Base-by-base conservation (phyloP, 2,888 invertebrate genomes). In the Diogma glabrata region DNA sequence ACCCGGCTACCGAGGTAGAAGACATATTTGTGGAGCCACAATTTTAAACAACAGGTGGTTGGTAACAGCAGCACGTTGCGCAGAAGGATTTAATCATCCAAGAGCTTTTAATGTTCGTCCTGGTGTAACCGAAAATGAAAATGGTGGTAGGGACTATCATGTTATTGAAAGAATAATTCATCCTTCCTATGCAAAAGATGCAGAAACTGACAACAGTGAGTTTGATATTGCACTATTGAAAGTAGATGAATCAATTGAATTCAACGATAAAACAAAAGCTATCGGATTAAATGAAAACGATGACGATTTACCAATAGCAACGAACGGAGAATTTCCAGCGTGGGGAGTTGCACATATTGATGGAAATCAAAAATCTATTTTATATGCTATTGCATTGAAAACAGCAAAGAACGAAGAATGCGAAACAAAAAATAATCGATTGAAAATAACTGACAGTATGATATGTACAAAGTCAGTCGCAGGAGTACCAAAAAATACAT, bases 21-120 rank as follows among this genome's bases (percentile, higher is more conserved):
- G 17, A 14, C 46, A 46, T 26, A 9, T 16, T n/a, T 46, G 46
- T 26, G 56, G 56, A 60, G 12, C 62, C 40, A 54, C 60, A 64
- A 22, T 59, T 51, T 51, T 63, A 57, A 43, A 43, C 23, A 9
- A 43, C 6, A 43, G 23, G 7, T 43, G 22, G 22, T 3, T 22
- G n/a, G n/a, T 43, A 43, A 43, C 43, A n/a, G 23, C 9, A 22
- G 22, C 22, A 8, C 6, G n/a, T 8, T 43, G 43, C 23, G 43
- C 23, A 22, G n/a, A 14, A 22, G 3, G 23, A 3, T 22, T 43
- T 22, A 23, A 43, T 4, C 22, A 43, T 43, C 43, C 43, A 17
- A n/a, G 14, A n/a, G 43, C 43, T n/a, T 43, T n/a, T 43, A 20
- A 22, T 14, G 16, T 43, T 22, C 43, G 12, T 43, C 22, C 23